Evolutionary conservation across 92 coral and sea anemone genomes (phyloP), one percentile per base, ranked within the genome.

Genomic region (Bergia sp.): DNA sequence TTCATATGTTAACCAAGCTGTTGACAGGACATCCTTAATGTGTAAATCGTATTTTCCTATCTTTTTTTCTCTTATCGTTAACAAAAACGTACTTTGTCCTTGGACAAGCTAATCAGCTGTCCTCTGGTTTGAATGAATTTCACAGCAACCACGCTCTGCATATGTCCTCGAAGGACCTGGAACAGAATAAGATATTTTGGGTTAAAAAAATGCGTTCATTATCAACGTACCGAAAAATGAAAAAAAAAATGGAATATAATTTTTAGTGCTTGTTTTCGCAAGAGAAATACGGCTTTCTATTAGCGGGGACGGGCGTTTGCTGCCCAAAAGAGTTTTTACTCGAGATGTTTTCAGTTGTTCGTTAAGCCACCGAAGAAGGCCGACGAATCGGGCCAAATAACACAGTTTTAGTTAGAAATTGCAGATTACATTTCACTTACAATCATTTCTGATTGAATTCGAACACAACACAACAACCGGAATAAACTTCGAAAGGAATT

Each of bases 91-190:
- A 95, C 99, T 92, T 96, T 96, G 78, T 96, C 99, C 75, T 96
- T 96, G 40, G 99, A 96, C 79, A 96, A 89, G 80, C 98, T 96
- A 86, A 96, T 95, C 1, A 96, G 91, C 74, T 96, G 99, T 37
- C 99, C 98, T 66, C 99, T 91, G 64, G 93, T 83, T 67, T 92
- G 94, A 66, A 96, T 92, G 88, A 96, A 96, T 69, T 92, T 86
- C 82, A 96, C 99, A 66, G 96, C 93, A 79, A 95, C 91, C 18
- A 96, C 95, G 73, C 98, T 95, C 86, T 96, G 99, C 99, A 96
- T 96, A 42, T 96, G 99, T 40, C 99, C 99, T 76, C 98, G 92
- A 45, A 96, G 93, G 45, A 96, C 96, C 98, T 96, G 85, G 29
- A 82, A 80, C n/a, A 12, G 21, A 91, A 73, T 13, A 40, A 73